A percentile compares a stretch with the other conserved stretches of the same genome.
These are phyloP conservation scores for Eurois occulta DNA, from an alignment of 2,888 invertebrate species.

Conservation along the genomic window DNA sequence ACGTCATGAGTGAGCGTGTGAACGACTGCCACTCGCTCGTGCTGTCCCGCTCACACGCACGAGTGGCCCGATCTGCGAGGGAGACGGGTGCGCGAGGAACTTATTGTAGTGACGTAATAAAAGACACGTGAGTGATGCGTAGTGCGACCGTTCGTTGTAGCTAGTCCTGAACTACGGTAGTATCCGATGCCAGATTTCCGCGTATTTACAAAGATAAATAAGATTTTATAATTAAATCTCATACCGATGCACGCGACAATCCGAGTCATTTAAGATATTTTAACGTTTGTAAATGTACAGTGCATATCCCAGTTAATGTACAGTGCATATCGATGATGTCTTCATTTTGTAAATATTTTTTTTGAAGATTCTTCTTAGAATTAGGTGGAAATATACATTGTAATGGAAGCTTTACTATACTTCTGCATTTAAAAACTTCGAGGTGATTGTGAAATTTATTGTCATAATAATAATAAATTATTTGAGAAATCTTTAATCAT, in stretches of 20 bases:
- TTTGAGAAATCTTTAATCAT: conserved; percentile 75
- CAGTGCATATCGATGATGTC: conserved; percentile 86
- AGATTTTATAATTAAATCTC: conserved; percentile 64
- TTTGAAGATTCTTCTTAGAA: conserved; percentile 76
- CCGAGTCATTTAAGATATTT: conserved; percentile 76
- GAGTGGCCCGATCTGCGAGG: conserved; percentile 2
- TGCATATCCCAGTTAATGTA: conserved; percentile 84
- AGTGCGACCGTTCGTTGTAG: conserved; percentile 66
- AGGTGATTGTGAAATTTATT: conserved; percentile 75
- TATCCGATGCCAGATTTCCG: conserved; percentile 64
- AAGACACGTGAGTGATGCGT: conserved; percentile 70
- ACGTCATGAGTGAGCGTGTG: conserved; percentile 71
- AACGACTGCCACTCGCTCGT: conserved; percentile 62
- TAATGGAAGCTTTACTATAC: conserved; percentile 78
- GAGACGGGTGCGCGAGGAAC: conserved; percentile 31
- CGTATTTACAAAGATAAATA: conserved; percentile 62
- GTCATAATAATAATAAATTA: conserved; percentile 75
- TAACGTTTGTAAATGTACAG: conserved; percentile 81
- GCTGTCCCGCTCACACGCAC: conserved; percentile 47
- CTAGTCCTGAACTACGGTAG: conserved; percentile 76
- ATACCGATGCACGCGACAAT: conserved; percentile 54
- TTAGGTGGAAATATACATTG: conserved; percentile 73
- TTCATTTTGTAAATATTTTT: conserved; percentile 87
- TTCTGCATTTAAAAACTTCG: conserved; percentile 81
- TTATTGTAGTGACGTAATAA: conserved; percentile 72